Conservation (phyloP, 2,113 vertebrate genomes). For the Leucopsar rothschildi region DNA sequence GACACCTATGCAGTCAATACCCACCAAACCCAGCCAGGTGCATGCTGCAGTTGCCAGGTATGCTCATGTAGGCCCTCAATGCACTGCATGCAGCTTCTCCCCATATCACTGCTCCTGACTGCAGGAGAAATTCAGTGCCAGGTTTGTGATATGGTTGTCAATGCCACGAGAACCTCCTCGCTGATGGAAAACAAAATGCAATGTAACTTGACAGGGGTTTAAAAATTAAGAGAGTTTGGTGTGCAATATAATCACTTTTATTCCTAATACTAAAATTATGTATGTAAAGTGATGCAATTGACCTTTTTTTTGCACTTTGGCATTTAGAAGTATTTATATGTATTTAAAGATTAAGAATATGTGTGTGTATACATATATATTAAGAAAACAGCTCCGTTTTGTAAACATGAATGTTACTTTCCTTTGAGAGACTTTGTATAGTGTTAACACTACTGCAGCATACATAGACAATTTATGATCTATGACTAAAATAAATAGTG, state of each 20-base stretch:
- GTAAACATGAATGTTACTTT: conserved; percentile 32
- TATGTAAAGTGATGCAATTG: conserved; percentile 25
- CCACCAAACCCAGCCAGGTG: neutral
- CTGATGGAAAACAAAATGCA: neutral
- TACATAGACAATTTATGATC: neutral
- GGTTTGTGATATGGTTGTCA: neutral
- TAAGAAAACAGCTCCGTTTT: conserved; percentile 33
- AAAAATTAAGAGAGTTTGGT: neutral
- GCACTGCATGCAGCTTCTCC: neutral
- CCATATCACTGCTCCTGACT: neutral
- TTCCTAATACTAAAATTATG: conserved; percentile 10
- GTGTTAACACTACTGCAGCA: conserved; percentile 37
- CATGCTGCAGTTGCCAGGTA: neutral
- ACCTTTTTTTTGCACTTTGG: conserved; percentile 46
- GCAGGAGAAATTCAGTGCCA: neutral
- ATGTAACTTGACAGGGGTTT: neutral
- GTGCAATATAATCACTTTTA: conserved; percentile 40
- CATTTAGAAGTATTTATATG: conserved; percentile 50
- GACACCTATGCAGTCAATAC: fast-evolving
- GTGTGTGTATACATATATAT: neutral
- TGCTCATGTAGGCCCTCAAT: neutral
- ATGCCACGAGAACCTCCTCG: neutral
- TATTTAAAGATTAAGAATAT: conserved; percentile 46
- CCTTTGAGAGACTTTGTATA: conserved; percentile 13
- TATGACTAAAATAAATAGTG: neutral